Evolutionary conservation across 2,113 vertebrate species (phyloP).

Genomic region (Blennius ocellaris): DNA sequence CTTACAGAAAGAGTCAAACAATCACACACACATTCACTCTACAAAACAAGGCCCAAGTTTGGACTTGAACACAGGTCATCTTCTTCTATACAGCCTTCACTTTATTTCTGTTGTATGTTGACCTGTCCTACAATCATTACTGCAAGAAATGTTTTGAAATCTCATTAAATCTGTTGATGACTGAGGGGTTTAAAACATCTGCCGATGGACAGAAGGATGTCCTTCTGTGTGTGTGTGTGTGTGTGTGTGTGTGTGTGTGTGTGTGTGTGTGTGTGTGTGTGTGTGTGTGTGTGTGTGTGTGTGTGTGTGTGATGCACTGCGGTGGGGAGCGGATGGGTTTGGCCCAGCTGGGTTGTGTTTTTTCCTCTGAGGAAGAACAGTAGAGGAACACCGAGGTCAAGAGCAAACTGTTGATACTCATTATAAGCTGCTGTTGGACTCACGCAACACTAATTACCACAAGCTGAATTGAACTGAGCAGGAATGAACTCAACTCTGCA

Average conservation of each 20-base stretch:
- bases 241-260: slow-evolving; percentile 20
- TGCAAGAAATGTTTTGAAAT: background rate
- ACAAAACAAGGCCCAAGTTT: too few species aligned
- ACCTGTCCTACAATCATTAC: background rate
- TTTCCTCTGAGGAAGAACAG: slow-evolving; percentile 69
- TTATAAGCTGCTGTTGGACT: slow-evolving; percentile 56
- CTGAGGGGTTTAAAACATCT: background rate
- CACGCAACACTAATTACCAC: slow-evolving; percentile 60
- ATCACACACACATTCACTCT: too few species aligned
- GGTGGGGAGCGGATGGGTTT: slow-evolving; percentile 63
- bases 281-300: slow-evolving; percentile 25
- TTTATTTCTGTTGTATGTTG: too few species aligned
- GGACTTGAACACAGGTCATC: too few species aligned
- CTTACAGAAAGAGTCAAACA: too few species aligned
- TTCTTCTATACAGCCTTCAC: too few species aligned
- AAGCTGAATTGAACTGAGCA: slow-evolving; percentile 33
- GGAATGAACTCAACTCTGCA: slow-evolving; percentile 32
- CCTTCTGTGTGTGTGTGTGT: slow-evolving; percentile 13
- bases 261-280: slow-evolving; percentile 17
- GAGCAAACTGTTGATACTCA: slow-evolving; percentile 68
- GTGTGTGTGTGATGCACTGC: slow-evolving; percentile 21
- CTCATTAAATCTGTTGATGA: background rate
- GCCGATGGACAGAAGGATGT: slow-evolving; percentile 6
- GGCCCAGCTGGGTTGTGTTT: slow-evolving; percentile 57
- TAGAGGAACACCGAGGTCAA: slow-evolving; percentile 59